Conservation (phyloP, 1,140 invertebrate genomes). For the Hyles euphorbiae region DNA sequence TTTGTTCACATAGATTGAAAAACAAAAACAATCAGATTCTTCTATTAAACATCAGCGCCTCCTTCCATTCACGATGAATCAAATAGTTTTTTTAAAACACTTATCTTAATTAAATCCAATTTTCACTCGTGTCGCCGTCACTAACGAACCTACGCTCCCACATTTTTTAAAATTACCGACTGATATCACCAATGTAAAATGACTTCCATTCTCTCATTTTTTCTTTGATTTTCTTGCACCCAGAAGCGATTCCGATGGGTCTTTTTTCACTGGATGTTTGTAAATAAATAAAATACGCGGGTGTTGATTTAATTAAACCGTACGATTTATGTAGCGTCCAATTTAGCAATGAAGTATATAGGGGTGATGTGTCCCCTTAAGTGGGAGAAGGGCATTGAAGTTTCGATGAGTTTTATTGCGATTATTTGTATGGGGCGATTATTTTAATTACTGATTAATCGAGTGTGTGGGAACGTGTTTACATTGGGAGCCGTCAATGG, state of each 20-base stretch:
- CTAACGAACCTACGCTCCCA: conserved; percentile 31
- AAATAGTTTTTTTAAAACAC: conserved; percentile 8
- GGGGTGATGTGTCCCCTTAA: conserved; percentile 49
- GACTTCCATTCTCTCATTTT: conserved; percentile 4
- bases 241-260: conserved; percentile 27
- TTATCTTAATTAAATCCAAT: conserved; percentile 25
- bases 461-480: conserved; percentile 2
- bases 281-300: conserved; percentile 47
- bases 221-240: not conserved
- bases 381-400: conserved; percentile 32
- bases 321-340: conserved; percentile 62
- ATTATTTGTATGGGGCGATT: conserved; percentile 11
- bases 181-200: conserved; percentile 27
- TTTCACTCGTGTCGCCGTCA: conserved; percentile 19
- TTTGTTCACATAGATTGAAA: too few relatives aligned
- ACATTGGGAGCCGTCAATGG: not conserved
- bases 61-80: too few relatives aligned
- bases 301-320: conserved; percentile 70
- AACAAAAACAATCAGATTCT: too few relatives aligned
- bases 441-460: conserved; percentile 9
- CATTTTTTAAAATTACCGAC: conserved; percentile 48
- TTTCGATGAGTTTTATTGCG: conserved; percentile 29
- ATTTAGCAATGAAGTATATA: conserved; percentile 68
- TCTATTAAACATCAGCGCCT: too few relatives aligned
- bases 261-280: conserved; percentile 36